Conservation (phyloP, 2,797 vertebrate genomes). For the Arctocebus calabarensis region DNA sequence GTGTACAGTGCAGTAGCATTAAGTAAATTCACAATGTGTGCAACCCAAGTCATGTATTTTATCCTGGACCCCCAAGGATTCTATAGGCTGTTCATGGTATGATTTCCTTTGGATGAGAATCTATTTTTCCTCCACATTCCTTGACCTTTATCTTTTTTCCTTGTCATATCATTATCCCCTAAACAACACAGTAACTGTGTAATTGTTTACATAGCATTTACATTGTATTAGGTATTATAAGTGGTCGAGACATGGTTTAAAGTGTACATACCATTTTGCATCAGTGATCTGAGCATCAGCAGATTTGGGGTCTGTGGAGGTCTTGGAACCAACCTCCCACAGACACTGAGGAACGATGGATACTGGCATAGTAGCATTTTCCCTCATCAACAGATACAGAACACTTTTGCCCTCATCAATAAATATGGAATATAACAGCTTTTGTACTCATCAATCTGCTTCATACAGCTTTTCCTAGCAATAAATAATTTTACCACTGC, state of each 20-base stretch:
- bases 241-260: not conserved
- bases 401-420: not conserved
- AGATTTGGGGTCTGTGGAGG: not conserved
- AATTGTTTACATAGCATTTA: not conserved
- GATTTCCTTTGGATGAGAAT: not conserved
- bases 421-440: not conserved
- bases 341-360: not conserved
- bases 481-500: constrained; percentile 18
- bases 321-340: not conserved
- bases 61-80: not conserved
- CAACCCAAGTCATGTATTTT: not conserved
- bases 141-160: not conserved
- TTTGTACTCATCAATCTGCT: not conserved
- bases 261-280: not conserved
- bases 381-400: not conserved
- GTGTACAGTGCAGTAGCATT: not conserved
- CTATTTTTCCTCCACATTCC: not conserved
- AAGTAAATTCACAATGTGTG: not conserved
- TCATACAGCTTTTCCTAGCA: not conserved
- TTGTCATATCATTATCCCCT: not conserved
- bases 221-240: not conserved
- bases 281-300: not conserved
- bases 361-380: not conserved
- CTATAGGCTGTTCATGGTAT: not conserved
- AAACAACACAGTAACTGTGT: not conserved